Base-by-base conservation (phyloP, 92 coral and sea anemone species). In the Phenganax marumi region DNA sequence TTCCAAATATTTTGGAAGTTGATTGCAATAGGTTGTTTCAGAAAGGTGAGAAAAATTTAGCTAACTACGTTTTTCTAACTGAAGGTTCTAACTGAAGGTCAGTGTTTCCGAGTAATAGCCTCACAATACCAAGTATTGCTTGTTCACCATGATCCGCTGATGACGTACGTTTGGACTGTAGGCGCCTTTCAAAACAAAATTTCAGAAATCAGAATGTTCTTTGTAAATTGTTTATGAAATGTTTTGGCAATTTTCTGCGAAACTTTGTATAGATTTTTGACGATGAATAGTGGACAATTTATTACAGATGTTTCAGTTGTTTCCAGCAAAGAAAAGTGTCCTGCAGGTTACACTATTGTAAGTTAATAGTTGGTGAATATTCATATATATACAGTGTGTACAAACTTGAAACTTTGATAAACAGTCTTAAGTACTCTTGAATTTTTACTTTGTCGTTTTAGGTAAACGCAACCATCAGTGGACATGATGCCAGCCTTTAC, bases 401-500 rank as follows among this genome's bases (percentile, higher is more conserved):
- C 22, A 24, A 24, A 39, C 16, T 39, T 1, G 13, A 8, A 43
- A 24, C 0, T 18, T 39, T 39, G 13, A 13, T 66, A 46, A 63
- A 63, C 21, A 18, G 7, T 16, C 23, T 63, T 12, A 7, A 2
- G 2, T 10, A 12, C 22, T 18, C 21, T 63, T 5, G 1, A 12
- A 50, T 18, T 24, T 21, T 9, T 33, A 1, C 43, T 5, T 2
- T 33, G 43, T 33, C 25, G 22, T 39, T 62, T 47, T 14, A 95
- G 98, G 56, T 95, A 50, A 88, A 79, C 26, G 88, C 88, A 82
- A 92, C 98, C 48, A 88, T 92, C 10, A 81, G 78, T 83, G 95
- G 97, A 0, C 88, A 95, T 72, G 97, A 95, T 84, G 98, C 93
- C 10, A 92, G 92, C 71, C 86, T 95, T 14, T 95, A 84, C 86